Percentiles rank a stretch among this genome's conserved stretches.
Evolutionary conservation across 2,888 invertebrate genomes (phyloP).

Genomic region (Athetis lepigone): DNA sequence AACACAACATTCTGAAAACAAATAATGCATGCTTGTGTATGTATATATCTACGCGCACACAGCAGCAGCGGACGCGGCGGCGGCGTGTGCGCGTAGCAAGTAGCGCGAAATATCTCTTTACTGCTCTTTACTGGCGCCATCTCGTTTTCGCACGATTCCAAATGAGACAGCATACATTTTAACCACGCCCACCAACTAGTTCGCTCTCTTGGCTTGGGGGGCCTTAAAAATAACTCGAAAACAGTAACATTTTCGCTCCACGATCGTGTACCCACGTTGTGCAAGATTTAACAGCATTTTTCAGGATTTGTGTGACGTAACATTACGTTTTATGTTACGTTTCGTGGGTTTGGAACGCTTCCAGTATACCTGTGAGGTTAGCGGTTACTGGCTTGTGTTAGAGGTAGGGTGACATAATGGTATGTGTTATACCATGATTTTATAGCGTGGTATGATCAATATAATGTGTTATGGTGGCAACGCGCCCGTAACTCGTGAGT

Average conservation of each 20-base stretch:
- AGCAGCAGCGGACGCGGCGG: no score
- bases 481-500: no score
- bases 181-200: no score
- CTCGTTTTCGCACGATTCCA: no score
- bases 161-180: no score
- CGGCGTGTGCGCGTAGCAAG: no score
- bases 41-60: no score
- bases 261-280: conserved; percentile 7
- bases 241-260: conserved; percentile 1
- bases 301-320: conserved; percentile 42
- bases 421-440: conserved; percentile 21
- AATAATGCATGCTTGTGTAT: no score
- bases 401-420: conserved; percentile 9
- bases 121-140: no score
- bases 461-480: conserved; percentile 11
- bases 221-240: neutral
- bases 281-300: conserved; percentile 38
- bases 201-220: no score
- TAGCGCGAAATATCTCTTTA: no score
- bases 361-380: conserved; percentile 43
- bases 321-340: conserved; percentile 45
- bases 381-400: conserved; percentile 20
- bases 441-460: conserved; percentile 7
- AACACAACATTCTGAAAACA: no score
- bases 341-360: conserved; percentile 26